phyloP scores from a whole-genome alignment of 2,113 vertebrate species.

The Microtus ochrogaster region DNA sequence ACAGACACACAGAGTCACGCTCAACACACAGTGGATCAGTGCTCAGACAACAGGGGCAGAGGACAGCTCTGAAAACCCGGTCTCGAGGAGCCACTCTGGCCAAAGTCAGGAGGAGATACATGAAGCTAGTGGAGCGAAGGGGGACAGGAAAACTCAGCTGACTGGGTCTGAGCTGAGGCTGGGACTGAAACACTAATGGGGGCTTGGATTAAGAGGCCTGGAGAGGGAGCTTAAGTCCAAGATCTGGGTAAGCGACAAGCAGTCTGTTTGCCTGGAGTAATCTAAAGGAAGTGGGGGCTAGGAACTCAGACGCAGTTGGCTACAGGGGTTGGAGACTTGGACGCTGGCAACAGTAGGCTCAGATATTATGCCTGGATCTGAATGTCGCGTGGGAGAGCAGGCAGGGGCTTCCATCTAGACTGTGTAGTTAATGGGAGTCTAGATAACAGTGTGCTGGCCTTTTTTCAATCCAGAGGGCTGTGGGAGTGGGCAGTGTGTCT shows the following conservation, averaged over 20 bases:
- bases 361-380: neutral
- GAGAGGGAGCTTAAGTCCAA: neutral
- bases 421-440: neutral
- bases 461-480: neutral
- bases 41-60: neutral
- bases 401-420: neutral
- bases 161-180: neutral
- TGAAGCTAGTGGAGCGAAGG: neutral
- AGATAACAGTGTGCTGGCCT: conserved; percentile 3
- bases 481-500: neutral
- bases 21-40: neutral
- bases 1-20: too few relatives aligned
- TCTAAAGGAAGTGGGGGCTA: conserved; percentile 39
- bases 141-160: neutral
- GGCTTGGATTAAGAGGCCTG: neutral
- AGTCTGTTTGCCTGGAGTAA: neutral
- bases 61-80: neutral
- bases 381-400: neutral
- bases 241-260: neutral
- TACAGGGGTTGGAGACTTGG: neutral
- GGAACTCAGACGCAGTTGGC: neutral
- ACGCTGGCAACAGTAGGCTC: neutral
- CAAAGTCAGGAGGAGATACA: neutral
- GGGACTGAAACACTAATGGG: neutral
- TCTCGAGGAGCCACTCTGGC: conserved; percentile 29